Conservation (phyloP, 2,888 invertebrate species). For the Volucella inflata region DNA sequence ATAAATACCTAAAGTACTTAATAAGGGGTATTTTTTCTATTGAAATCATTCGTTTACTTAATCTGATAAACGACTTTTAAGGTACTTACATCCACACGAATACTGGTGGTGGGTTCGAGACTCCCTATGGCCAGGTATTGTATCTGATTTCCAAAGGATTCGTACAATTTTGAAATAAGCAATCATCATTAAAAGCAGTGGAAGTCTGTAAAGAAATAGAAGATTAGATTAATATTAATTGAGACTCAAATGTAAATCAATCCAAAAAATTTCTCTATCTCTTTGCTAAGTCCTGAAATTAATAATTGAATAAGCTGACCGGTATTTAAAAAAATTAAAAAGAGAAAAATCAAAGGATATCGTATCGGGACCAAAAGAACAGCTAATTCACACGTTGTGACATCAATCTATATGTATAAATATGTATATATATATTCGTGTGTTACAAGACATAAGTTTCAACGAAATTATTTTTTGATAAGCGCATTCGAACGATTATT, state of each 20-base stretch:
- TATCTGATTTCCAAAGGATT: conserved; percentile 92
- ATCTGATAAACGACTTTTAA: background rate
- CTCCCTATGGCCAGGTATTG: conserved; percentile 89
- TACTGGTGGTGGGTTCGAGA: conserved; percentile 82
- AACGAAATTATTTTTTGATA: too few relatives aligned
- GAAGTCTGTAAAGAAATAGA: conserved; percentile 84
- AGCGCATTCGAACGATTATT: too few relatives aligned
- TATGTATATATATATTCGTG: too few relatives aligned
- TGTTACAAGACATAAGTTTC: too few relatives aligned
- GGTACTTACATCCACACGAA: conserved; percentile 77
- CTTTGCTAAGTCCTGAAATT: background rate
- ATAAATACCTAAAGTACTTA: too few relatives aligned
- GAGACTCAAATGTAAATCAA: background rate
- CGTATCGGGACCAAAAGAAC: too few relatives aligned
- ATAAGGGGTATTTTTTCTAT: too few relatives aligned
- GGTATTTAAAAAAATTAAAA: background rate
- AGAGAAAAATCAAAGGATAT: too few relatives aligned
- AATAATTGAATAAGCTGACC: background rate
- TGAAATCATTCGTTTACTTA: background rate
- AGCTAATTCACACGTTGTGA: too few relatives aligned
- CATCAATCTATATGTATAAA: too few relatives aligned
- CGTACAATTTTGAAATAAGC: conserved; percentile 93
- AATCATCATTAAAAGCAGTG: conserved; percentile 91
- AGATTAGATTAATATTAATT: conserved; percentile 32
- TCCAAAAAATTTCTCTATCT: background rate